Percentiles rank a stretch among this genome's conserved stretches.
These are phyloP conservation scores for Heliconius nattereri DNA, from an alignment of 1,140 invertebrate species.

Conservation along the genomic window DNA sequence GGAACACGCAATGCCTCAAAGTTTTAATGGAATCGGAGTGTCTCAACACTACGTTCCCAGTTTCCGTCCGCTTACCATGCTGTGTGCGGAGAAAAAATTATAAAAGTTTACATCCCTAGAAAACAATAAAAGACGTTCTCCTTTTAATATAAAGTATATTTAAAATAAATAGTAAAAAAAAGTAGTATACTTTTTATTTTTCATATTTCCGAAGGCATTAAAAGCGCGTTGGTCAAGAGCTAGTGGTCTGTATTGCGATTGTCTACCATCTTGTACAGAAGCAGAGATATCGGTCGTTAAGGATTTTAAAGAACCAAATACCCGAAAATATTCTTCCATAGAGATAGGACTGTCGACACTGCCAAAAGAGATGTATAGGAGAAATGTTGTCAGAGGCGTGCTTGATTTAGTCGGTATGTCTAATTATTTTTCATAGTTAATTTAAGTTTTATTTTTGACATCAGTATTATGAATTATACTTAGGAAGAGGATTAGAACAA, in stretches of 20 bases:
- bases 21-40: too few relatives aligned
- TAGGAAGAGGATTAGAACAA: too few relatives aligned
- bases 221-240: slow-evolving; percentile 74
- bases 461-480: too few relatives aligned
- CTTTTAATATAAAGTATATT: too few relatives aligned
- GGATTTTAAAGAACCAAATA: slow-evolving; percentile 73
- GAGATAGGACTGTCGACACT: slow-evolving; percentile 81
- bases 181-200: not conserved
- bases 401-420: slow-evolving; percentile 84
- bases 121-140: too few relatives aligned
- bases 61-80: too few relatives aligned
- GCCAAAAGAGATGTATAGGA: slow-evolving; percentile 83
- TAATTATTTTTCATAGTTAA: not conserved
- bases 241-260: slow-evolving; percentile 82
- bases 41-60: too few relatives aligned
- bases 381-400: slow-evolving; percentile 83
- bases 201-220: slow-evolving; percentile 53
- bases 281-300: slow-evolving; percentile 82
- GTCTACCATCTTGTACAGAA: slow-evolving; percentile 84
- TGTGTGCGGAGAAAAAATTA: not conserved
- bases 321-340: slow-evolving; percentile 69
- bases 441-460: not conserved
- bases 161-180: too few relatives aligned
- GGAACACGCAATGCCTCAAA: too few relatives aligned
- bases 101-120: too few relatives aligned